Evolutionary conservation across 2,888 invertebrate genomes (phyloP).

Genomic region (Apocheima hispidaria): DNA sequence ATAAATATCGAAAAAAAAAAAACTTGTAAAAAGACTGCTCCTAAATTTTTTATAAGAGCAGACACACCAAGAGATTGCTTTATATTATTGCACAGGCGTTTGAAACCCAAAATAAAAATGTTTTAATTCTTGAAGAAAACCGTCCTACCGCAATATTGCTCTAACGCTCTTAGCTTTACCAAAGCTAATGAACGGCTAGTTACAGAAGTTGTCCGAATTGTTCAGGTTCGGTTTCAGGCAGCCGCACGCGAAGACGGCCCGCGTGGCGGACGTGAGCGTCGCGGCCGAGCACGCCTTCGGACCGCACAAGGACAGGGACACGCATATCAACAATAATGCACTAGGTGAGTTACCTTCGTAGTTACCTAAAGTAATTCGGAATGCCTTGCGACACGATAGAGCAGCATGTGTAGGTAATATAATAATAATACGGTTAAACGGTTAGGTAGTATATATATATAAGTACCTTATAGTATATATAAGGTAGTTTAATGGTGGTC

Average conservation of each 20-base stretch:
- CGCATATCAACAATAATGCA: constrained; percentile 83
- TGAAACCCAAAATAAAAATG: background rate
- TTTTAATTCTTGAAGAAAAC: too few species aligned
- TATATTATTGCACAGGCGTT: background rate
- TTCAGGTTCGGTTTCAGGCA: constrained; percentile 91
- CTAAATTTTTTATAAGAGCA: background rate
- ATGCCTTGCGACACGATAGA: too few species aligned
- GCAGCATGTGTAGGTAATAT: too few species aligned
- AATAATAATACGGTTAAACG: too few species aligned
- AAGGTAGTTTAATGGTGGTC: too few species aligned
- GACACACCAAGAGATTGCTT: background rate
- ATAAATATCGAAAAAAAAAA: too few species aligned
- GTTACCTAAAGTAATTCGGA: background rate
- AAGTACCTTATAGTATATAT: too few species aligned
- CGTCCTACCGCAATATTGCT: background rate
- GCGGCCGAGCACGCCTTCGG: constrained; percentile 77
- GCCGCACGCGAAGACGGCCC: constrained; percentile 88
- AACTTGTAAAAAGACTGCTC: background rate
- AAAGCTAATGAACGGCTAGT: background rate
- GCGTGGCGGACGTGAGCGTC: constrained; percentile 87
- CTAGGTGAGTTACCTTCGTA: constrained; percentile 64
- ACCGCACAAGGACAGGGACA: constrained; percentile 79
- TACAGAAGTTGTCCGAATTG: constrained; percentile 46
- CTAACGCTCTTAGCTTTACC: background rate
- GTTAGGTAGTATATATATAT: too few species aligned